Conservation (phyloP, 1,140 invertebrate species). For the Drosophila guanche region DNA sequence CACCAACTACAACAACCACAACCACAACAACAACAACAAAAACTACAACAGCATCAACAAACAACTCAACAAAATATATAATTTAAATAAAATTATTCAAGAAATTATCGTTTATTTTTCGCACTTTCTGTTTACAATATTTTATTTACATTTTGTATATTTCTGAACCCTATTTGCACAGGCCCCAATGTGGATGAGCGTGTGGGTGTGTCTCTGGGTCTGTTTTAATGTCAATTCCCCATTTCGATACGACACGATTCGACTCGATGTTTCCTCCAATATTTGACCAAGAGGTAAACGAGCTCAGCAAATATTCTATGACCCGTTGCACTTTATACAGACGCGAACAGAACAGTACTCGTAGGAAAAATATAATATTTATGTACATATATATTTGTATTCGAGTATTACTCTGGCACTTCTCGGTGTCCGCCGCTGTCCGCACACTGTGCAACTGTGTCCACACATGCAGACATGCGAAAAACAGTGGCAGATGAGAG, state of each 20-base stretch:
- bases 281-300: slow-evolving; percentile 56
- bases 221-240: slow-evolving; percentile 71
- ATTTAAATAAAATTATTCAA: slow-evolving; percentile 78
- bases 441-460: slow-evolving; percentile 65
- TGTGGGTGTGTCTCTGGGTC: slow-evolving; percentile 42
- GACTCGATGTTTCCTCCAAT: slow-evolving; percentile 9
- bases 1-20: slow-evolving; percentile 38
- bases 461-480: slow-evolving; percentile 16
- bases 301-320: slow-evolving; percentile 71
- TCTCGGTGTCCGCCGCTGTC: slow-evolving; percentile 45
- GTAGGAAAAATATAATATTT: slow-evolving; percentile 49
- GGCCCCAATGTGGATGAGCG: slow-evolving; percentile 6
- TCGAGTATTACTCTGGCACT: slow-evolving; percentile 20
- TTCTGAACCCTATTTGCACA: slow-evolving; percentile 10
- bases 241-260: slow-evolving; percentile 24
- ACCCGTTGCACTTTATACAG: slow-evolving; percentile 76
- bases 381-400: slow-evolving; percentile 58
- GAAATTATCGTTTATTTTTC: slow-evolving; percentile 39
- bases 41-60: slow-evolving; percentile 50
- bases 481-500: slow-evolving; percentile 10
- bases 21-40: slow-evolving; percentile 27
- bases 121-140: slow-evolving; percentile 21
- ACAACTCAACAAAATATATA: slow-evolving; percentile 78
- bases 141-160: slow-evolving; percentile 17
- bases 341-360: slow-evolving; percentile 20